Conservation (phyloP, 1,140 invertebrate genomes). For the Solenopsis fugax region DNA sequence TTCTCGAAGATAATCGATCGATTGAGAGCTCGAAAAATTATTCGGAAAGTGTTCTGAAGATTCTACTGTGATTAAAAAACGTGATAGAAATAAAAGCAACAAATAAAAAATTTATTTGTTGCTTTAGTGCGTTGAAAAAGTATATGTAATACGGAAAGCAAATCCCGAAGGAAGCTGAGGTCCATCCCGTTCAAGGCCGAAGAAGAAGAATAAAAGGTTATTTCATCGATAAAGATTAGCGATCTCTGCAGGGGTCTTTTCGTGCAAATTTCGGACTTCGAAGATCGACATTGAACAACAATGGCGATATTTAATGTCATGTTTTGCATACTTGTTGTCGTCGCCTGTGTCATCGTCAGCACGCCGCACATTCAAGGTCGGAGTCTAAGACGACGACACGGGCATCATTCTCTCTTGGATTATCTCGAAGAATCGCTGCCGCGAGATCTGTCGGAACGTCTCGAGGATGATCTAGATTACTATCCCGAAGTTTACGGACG, state of each 20-base stretch:
- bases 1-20: background rate
- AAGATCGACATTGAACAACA: background rate
- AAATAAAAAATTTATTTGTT: background rate
- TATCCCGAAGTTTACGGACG: background rate
- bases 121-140: background rate
- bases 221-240: background rate
- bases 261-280: background rate
- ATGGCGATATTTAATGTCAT: conserved; percentile 2
- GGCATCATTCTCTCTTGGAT: background rate
- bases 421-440: conserved; percentile 6
- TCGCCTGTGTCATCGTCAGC: conserved; percentile 12
- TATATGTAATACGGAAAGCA: background rate
- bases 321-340: background rate
- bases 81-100: background rate
- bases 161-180: background rate
- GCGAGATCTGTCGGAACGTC: background rate
- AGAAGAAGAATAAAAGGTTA: background rate
- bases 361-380: background rate
- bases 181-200: background rate
- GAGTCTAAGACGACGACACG: background rate
- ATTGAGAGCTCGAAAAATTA: background rate
- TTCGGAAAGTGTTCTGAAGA: background rate
- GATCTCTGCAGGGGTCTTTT: background rate
- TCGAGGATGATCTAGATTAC: background rate
- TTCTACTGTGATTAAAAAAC: background rate